These are phyloP conservation scores for Parnassius smintheus DNA, from an alignment of 2,888 invertebrate species.

Conservation along the genomic window DNA sequence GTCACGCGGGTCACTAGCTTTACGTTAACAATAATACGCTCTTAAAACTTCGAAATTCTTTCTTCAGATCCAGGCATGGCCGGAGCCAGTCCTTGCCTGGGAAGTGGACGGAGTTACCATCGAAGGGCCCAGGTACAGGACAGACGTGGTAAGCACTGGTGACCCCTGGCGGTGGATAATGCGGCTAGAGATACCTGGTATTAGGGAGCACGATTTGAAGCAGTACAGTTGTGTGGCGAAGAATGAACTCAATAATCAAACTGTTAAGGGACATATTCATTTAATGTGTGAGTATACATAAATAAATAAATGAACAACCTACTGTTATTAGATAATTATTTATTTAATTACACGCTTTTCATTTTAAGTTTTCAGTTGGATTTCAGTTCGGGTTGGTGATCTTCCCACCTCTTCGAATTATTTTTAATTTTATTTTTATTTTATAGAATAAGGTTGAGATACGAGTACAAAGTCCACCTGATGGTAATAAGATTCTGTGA, in stretches of 20 bases:
- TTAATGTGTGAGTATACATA: conserved; percentile 53
- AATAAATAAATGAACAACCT: neutral
- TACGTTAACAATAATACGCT: neutral
- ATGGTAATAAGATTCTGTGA: too few relatives aligned
- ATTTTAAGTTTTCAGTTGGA: too few relatives aligned
- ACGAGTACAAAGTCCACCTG: too few relatives aligned
- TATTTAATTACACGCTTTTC: too few relatives aligned
- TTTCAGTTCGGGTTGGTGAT: too few relatives aligned
- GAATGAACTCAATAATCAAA: conserved; percentile 90
- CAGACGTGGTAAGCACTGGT: conserved; percentile 55
- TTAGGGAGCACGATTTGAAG: conserved; percentile 85
- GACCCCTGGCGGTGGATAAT: conserved; percentile 85
- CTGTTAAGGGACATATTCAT: conserved; percentile 84
- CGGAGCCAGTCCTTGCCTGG: conserved; percentile 93
- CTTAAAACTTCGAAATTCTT: neutral
- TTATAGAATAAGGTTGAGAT: too few relatives aligned
- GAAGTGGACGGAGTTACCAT: conserved; percentile 89
- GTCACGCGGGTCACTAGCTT: too few relatives aligned
- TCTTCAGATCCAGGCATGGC: conserved; percentile 89
- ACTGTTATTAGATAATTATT: too few relatives aligned
- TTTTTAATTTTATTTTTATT: too few relatives aligned
- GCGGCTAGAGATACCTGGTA: conserved; percentile 87
- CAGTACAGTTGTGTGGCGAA: conserved; percentile 92
- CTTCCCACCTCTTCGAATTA: too few relatives aligned
- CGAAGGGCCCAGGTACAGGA: conserved; percentile 75